These are phyloP conservation scores for Euphonia xanthogaster DNA, from an alignment of 2,797 vertebrate genomes.

Conservation along the genomic window DNA sequence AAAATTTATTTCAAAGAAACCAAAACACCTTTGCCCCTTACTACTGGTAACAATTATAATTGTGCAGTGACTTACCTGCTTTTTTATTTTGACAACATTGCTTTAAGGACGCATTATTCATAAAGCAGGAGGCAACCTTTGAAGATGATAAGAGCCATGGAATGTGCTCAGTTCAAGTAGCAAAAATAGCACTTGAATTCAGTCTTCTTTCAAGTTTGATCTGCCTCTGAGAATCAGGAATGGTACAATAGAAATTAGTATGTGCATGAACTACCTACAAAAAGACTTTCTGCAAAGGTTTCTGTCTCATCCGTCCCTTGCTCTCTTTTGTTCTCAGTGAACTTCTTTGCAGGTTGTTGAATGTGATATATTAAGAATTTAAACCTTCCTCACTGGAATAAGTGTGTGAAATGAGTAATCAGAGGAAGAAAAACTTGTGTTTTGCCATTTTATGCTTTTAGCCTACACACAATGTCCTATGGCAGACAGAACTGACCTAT, in stretches of 20 bases:
- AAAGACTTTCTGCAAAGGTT: not conserved
- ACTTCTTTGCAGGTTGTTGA: not conserved
- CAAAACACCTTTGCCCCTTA: not conserved
- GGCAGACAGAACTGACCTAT: not conserved
- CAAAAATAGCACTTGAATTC: conserved; percentile 36
- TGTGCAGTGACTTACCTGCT: not conserved
- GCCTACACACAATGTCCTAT: not conserved
- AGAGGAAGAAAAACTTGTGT: not conserved
- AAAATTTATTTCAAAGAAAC: not conserved
- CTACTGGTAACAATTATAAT: not conserved
- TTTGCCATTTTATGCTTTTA: not conserved
- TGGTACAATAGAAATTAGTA: conserved; percentile 1
- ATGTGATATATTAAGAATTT: conserved; percentile 3
- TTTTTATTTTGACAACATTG: conserved; percentile 49
- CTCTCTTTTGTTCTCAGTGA: not conserved
- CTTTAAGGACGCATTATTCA: conserved; percentile 51
- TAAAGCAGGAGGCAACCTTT: conserved; percentile 40
- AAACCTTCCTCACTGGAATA: not conserved
- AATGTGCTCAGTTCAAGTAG: conserved; percentile 24
- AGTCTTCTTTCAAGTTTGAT: conserved; percentile 37
- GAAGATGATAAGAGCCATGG: conserved; percentile 27
- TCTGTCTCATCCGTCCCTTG: not conserved
- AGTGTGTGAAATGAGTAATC: not conserved
- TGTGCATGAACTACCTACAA: conserved; percentile 9
- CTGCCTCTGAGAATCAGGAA: conserved; percentile 30